These are phyloP conservation scores for Pseudochirops corinnae DNA, from an alignment of 2,797 vertebrate genomes.

Conservation along the genomic window DNA sequence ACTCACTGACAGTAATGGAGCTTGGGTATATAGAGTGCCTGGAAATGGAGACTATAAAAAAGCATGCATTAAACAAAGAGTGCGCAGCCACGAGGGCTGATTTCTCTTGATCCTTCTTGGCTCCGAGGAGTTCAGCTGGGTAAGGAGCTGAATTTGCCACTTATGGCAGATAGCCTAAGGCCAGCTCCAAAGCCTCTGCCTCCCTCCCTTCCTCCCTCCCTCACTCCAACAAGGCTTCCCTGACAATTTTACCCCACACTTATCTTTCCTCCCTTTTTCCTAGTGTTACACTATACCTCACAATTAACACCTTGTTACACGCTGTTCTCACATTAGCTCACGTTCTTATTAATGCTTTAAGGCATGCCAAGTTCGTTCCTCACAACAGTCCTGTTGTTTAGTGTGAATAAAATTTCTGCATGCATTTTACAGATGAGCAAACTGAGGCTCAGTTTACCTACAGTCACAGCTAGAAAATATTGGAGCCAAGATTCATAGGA, in stretches of 20 bases:
- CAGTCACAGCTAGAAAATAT: not conserved
- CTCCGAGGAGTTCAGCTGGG: conserved; percentile 65
- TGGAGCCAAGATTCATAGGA: not conserved
- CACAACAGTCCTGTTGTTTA: not conserved
- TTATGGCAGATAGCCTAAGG: not conserved
- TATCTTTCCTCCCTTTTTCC: not conserved
- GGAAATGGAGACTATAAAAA: conserved; percentile 73
- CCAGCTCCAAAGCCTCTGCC: not conserved
- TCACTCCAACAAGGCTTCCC: accelerated
- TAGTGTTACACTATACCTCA: not conserved
- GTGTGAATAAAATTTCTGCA: not conserved
- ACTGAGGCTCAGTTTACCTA: not conserved
- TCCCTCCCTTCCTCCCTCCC: not conserved
- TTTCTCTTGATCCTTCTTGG: conserved; percentile 70
- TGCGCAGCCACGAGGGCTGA: conserved; percentile 31
- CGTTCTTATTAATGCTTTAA: not conserved
- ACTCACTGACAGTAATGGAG: conserved; percentile 75
- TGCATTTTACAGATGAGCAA: not conserved
- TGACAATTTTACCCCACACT: accelerated
- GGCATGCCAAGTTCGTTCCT: not conserved
- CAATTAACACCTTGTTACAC: not conserved
- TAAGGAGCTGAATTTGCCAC: conserved; percentile 48
- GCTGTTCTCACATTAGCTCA: not conserved
- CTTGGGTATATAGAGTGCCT: conserved; percentile 63
- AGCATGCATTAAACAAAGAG: conserved; percentile 70